A percentile compares a stretch with the other conserved stretches of the same genome.
phyloP scores from a whole-genome alignment of 2,113 vertebrate genomes.

The Ibidorhyncha struthersii region DNA sequence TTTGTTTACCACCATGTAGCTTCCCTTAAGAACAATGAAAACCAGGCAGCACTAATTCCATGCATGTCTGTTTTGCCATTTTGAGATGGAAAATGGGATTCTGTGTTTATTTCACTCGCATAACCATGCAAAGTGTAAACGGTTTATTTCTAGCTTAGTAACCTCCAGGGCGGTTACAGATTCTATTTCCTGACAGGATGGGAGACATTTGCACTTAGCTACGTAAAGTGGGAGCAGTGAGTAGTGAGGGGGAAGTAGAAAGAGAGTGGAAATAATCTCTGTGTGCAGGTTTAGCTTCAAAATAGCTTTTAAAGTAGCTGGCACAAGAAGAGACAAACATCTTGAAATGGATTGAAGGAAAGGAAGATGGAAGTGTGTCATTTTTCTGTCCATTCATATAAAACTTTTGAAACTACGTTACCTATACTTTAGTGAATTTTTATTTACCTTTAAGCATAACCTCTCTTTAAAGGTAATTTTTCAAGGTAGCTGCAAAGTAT shows the following conservation, averaged over 20 bases:
- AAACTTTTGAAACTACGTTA: neutral
- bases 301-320: neutral
- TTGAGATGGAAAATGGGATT: neutral
- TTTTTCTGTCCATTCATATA: neutral
- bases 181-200: neutral
- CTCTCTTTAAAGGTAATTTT: neutral
- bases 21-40: neutral
- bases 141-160: neutral
- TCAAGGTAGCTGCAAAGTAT: neutral
- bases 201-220: neutral
- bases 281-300: neutral
- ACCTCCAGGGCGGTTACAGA: neutral
- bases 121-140: neutral
- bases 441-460: neutral
- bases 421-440: neutral
- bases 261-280: neutral
- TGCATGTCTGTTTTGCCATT: neutral
- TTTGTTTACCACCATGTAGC: neutral
- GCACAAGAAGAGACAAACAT: neutral
- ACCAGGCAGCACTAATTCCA: neutral
- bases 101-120: neutral
- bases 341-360: neutral
- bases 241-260: neutral
- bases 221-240: neutral
- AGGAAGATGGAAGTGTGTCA: neutral